phyloP scores from a whole-genome alignment of 1,140 invertebrate genomes.

The Megathymus violae region DNA sequence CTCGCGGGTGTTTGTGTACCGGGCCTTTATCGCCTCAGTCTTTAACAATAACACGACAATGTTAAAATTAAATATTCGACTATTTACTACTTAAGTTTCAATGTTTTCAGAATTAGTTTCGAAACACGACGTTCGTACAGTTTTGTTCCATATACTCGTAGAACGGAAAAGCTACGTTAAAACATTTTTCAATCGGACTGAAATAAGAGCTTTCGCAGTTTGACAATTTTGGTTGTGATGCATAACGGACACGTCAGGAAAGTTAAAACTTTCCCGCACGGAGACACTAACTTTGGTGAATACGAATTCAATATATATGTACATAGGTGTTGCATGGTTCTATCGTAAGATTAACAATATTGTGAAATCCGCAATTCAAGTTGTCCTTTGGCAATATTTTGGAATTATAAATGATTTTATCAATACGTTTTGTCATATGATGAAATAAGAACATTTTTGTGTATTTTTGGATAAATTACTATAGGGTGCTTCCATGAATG shows the following conservation, averaged over 20 bases:
- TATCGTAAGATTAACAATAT: too few species aligned
- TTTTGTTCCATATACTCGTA: neutral
- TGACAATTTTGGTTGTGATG: neutral
- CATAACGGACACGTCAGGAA: neutral
- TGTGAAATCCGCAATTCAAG: too few species aligned
- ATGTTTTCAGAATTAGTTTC: neutral
- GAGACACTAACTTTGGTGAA: neutral
- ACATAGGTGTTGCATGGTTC: too few species aligned
- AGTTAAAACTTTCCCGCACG: neutral
- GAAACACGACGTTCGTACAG: neutral
- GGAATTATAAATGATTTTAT: too few species aligned
- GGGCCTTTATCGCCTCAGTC: slow-evolving; percentile 60
- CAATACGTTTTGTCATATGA: too few species aligned
- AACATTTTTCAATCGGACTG: too few species aligned
- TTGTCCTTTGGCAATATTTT: too few species aligned
- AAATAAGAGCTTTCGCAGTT: neutral
- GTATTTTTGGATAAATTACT: too few species aligned
- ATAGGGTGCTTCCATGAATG: too few species aligned
- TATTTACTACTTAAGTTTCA: slow-evolving; percentile 19
- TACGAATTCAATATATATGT: neutral
- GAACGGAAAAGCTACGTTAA: neutral
- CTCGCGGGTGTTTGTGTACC: slow-evolving; percentile 56
- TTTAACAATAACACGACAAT: slow-evolving; percentile 55
- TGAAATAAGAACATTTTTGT: too few species aligned
- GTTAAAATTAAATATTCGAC: slow-evolving; percentile 46